Evolutionary conservation across 2,888 invertebrate genomes (phyloP).

Genomic region (Euzophera pinguis): DNA sequence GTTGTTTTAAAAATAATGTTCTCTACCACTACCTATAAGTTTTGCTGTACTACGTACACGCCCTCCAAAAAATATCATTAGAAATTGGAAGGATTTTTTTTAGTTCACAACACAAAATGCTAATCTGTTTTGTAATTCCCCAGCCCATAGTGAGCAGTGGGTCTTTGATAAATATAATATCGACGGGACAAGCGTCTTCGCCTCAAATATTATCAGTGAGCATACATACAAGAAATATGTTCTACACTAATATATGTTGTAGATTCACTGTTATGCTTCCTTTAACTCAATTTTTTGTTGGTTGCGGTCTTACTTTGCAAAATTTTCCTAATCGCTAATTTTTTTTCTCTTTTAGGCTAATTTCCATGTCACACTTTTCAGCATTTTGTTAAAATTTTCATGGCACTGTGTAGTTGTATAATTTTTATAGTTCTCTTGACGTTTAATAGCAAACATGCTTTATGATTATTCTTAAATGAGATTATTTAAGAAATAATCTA

Average conservation of each 20-base stretch:
- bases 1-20: too few relatives aligned
- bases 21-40: too few relatives aligned
- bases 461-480: too few relatives aligned
- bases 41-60: too few relatives aligned
- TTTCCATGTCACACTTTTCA: not conserved
- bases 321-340: not conserved
- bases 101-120: not conserved
- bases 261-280: not conserved
- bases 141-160: constrained; percentile 74
- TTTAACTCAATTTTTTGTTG: constrained; percentile 10
- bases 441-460: too few relatives aligned
- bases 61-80: not conserved
- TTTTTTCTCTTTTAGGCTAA: not conserved
- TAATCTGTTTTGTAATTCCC: constrained; percentile 18
- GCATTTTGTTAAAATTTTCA: not conserved
- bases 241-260: constrained; percentile 35
- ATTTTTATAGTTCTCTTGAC: too few relatives aligned
- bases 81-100: not conserved
- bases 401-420: not conserved
- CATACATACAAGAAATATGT: constrained; percentile 36
- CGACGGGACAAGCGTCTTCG: constrained; percentile 71
- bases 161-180: constrained; percentile 75
- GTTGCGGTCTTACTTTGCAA: constrained; percentile 10
- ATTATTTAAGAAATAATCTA: too few relatives aligned
- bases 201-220: constrained; percentile 73